Base-by-base conservation (phyloP, 2,888 invertebrate genomes). In the Epinotia ramella region DNA sequence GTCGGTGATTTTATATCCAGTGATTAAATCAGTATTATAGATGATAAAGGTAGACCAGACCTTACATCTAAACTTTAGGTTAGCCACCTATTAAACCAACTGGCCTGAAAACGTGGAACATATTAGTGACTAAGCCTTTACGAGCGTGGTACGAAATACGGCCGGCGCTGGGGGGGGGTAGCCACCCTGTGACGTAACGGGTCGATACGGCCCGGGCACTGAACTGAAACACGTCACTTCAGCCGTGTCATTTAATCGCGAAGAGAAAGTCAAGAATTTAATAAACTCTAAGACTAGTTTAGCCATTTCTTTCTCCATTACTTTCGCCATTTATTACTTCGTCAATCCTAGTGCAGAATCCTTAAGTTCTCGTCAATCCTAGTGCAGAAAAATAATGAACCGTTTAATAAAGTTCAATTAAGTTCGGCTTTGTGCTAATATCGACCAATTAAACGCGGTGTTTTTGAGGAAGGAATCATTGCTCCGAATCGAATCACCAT, bases 161-260 rank as follows among this genome's bases (percentile, higher is more conserved):
- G 65, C 16, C 40, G 53, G 16, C 56, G 57, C 13, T 33, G 67
- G 49, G 62, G 67, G 49, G 62, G 56, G 56, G 67, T 62, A 46
- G 66, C n/a, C 46, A 56, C 67, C 59, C 67, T 59, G 74, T 86
- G 86, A 85, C 88, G 86, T 87, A 85, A 87, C 83, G 82, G 88
- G 82, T 89, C 89, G 88, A 88, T 88, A 88, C 79, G 84, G 84
- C 77, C 84, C 85, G 88, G 88, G 82, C 87, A 86, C 85, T 84
- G 86, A 87, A 88, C 88, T 79, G 84, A 81, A 84, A 81, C 78
- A 73, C 84, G 82, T 83, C 83, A 84, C 81, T 75, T 28, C 33
- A 77, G 73, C 78, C 33, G 65, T 3, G n/a, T 44, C 56, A 40
- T 68, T 59, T 28, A 53, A 71, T 46, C 62, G 67, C 18, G 44